Base-by-base conservation (phyloP, 2,888 invertebrate genomes). In the Lampropteryx suffumata region DNA sequence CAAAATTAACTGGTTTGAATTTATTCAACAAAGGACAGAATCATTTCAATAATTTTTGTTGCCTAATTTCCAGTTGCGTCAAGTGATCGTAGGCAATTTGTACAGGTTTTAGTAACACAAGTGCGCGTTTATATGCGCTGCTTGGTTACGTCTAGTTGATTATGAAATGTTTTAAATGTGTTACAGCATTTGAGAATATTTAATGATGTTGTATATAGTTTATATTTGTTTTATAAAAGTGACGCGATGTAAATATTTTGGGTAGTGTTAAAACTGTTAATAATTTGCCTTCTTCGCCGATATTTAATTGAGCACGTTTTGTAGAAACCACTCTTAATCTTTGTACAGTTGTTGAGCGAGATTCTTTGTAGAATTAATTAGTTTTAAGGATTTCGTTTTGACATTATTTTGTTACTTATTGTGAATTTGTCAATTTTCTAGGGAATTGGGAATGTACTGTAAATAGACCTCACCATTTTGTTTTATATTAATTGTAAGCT, bases 391-490 rank as follows among this genome's bases (percentile, higher is more conserved):
- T 79, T 84, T 84, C 73, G 80, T 83, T 87, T 86, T 79, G 75
- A 81, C 71, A 71, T 76, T 3, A 79, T 82, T 90, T 92, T 92
- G 89, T 92, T 92, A n/a, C n/a, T n/a, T n/a, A 91, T 82, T 91
- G 92, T 92, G 92, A 92, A 92, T 92, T 92, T 92, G 92, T 92
- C 92, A 92, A 92, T 92, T 92, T 92, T 92, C 92, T 92, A 92
- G 92, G 92, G 92, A 92, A 92, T 92, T 91, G 92, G 93, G 92
- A 92, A 92, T 84, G 92, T 92, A 92, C 91, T 92, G 92, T 92
- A 92, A 85, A 90, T 88, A 90, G 79, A 82, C 82, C 81, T 82
- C 88, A 89, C 87, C 82, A 81, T 82, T 86, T 84, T 86, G 86
- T 87, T 84, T 83, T 81, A 84, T 84, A 83, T 70, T 84, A 83